These are phyloP conservation scores for Paracyclopina nana DNA, from an alignment of 1,140 invertebrate genomes.

Conservation along the genomic window DNA sequence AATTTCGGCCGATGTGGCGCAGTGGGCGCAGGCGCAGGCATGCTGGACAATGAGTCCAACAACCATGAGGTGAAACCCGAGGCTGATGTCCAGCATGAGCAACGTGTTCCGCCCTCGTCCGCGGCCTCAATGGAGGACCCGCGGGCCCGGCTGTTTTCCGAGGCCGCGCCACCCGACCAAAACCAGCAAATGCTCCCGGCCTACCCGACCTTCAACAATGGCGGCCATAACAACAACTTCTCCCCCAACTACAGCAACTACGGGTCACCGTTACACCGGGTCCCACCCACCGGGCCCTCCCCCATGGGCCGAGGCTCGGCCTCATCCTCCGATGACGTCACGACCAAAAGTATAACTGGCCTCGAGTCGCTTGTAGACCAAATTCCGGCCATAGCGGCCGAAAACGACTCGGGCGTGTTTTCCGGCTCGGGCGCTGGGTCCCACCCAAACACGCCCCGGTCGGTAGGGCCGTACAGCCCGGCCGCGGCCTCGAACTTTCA, in stretches of 20 bases:
- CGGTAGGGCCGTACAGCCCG: slow-evolving; percentile 17
- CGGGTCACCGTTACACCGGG: background rate
- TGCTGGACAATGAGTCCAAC: too few relatives aligned
- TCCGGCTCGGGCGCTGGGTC: slow-evolving; percentile 21
- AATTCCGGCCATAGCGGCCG: slow-evolving; percentile 64
- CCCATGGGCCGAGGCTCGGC: slow-evolving; percentile 16
- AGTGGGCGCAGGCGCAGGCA: background rate
- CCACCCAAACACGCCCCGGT: slow-evolving; percentile 19
- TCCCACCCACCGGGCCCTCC: background rate
- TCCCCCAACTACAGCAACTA: slow-evolving; percentile 14
- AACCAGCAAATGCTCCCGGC: too few relatives aligned
- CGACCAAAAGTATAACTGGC: slow-evolving; percentile 65
- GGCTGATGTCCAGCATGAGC: background rate
- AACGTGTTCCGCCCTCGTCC: too few relatives aligned
- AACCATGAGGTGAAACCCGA: background rate
- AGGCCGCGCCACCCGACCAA: slow-evolving; percentile 20
- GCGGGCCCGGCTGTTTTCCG: background rate
- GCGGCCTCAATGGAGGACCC: background rate
- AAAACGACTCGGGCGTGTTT: slow-evolving; percentile 23
- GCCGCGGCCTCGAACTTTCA: slow-evolving; percentile 4
- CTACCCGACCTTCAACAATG: slow-evolving; percentile 10
- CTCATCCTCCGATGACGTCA: slow-evolving; percentile 41
- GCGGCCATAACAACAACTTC: slow-evolving; percentile 22
- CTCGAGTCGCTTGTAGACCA: slow-evolving; percentile 72
- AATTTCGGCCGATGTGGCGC: slow-evolving; percentile 8